phyloP scores from a whole-genome alignment of 1,140 invertebrate species.

The Drosophila serrata region DNA sequence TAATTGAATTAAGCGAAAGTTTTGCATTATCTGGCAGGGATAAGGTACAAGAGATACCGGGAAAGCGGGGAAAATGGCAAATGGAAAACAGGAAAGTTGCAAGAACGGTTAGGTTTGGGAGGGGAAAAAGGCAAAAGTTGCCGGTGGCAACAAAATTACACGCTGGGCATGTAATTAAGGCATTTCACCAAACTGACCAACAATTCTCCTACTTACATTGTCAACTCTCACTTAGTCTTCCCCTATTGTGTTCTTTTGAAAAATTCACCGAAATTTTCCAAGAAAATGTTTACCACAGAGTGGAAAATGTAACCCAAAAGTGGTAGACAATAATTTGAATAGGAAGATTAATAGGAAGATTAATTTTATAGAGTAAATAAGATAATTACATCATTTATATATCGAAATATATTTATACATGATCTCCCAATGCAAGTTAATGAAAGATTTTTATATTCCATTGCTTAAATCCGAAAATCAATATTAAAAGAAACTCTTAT shows the following conservation, averaged over 20 bases:
- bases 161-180: conserved; percentile 61
- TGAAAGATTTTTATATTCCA: background rate
- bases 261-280: background rate
- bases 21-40: conserved; percentile 54
- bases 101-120: background rate
- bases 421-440: too few species aligned
- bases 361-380: background rate
- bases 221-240: conserved; percentile 4
- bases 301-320: background rate
- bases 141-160: conserved; percentile 50
- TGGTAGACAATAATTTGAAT: too few species aligned
- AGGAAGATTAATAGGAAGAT: background rate
- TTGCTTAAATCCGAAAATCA: too few species aligned
- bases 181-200: conserved; percentile 15
- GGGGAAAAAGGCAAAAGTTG: conserved; percentile 26
- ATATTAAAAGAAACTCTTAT: too few species aligned
- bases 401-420: too few species aligned
- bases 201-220: conserved; percentile 7
- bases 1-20: conserved; percentile 73
- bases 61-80: conserved; percentile 17
- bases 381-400: background rate
- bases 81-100: conserved; percentile 14
- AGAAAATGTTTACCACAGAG: background rate
- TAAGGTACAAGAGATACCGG: background rate
- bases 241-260: conserved; percentile 10